Base-by-base conservation (phyloP, 1,140 invertebrate species). In the Zaprionus davidi region DNA sequence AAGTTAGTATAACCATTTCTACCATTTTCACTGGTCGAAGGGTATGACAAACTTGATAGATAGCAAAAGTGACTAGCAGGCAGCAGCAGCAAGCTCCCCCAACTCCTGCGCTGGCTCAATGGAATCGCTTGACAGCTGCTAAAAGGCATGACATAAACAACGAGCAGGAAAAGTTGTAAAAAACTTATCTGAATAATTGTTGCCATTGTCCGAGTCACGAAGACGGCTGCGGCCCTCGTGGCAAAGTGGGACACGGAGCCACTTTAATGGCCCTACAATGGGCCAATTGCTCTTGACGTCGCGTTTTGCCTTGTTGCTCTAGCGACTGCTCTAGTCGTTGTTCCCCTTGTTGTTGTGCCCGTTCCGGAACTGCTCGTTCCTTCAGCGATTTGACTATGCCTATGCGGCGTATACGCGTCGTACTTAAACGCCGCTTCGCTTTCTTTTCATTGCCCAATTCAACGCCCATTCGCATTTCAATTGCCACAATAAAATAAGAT, bases 401-500 rank as follows among this genome's bases (percentile, higher is more conserved):
- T 59, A 76, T 73, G 34, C 44, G 15, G 58, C 20, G 31, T 70
- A 58, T 77, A 65, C 64, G 41, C 41, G 41, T 17, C 9, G 73
- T 76, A 67, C 68, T 77, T 67, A 68, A 73, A 64, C 75, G 38
- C 53, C 36, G 31, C 65, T 59, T 15, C 59, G 53, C 65, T 72
- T 73, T 62, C 70, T 60, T 84, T 90, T 90, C 76, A 88, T 88
- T 84, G 87, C 84, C 75, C 78, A 88, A 88, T 88, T 88, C 85
- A 80, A 88, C 85, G 85, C 85, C 85, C 85, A 90, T 90, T 85
- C 81, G 81, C 85, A 74, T 77, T 90, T 90, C 85, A 90, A 90
- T 90, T 90, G 85, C 81, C 36, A 53, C 85, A 85, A 90, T 90
- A 90, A 90, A 90, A 90, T 77, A 70, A 78, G 79, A 70, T 74